A percentile compares a stretch with the other conserved stretches of the same genome.
These are phyloP conservation scores for Epinotia brunnichana DNA, from an alignment of 2,888 invertebrate species.

Conservation along the genomic window DNA sequence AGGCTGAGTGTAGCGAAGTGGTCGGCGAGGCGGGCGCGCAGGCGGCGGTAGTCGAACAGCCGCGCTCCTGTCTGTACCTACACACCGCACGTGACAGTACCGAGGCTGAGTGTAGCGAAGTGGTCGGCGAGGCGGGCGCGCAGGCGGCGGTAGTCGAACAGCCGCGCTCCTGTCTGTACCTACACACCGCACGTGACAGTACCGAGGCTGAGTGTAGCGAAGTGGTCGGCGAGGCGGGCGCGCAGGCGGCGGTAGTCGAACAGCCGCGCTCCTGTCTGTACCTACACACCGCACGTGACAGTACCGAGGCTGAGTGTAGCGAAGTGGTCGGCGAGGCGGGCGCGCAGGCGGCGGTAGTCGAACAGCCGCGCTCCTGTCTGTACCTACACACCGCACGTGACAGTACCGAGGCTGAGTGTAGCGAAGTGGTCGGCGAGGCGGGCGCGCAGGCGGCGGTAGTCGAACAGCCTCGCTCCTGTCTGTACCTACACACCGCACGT, in stretches of 20 bases:
- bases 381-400: too few species aligned
- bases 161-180: slow-evolving; percentile 50
- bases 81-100: not conserved
- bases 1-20: slow-evolving; percentile 56
- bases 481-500: too few species aligned
- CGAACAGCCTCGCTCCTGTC: slow-evolving; percentile 57
- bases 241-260: slow-evolving; percentile 71
- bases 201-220: slow-evolving; percentile 48
- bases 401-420: slow-evolving; percentile 23
- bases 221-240: slow-evolving; percentile 58
- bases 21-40: slow-evolving; percentile 59
- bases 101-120: slow-evolving; percentile 53
- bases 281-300: too few species aligned
- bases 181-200: not conserved
- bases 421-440: slow-evolving; percentile 61
- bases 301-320: slow-evolving; percentile 27
- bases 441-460: slow-evolving; percentile 65
- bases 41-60: slow-evolving; percentile 67
- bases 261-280: slow-evolving; percentile 52
- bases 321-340: slow-evolving; percentile 62
- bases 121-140: slow-evolving; percentile 57
- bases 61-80: slow-evolving; percentile 48
- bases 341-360: slow-evolving; percentile 67
- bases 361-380: slow-evolving; percentile 57
- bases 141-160: slow-evolving; percentile 70